Conservation (phyloP, 1,140 invertebrate genomes). For the Diabrotica virgifera region DNA sequence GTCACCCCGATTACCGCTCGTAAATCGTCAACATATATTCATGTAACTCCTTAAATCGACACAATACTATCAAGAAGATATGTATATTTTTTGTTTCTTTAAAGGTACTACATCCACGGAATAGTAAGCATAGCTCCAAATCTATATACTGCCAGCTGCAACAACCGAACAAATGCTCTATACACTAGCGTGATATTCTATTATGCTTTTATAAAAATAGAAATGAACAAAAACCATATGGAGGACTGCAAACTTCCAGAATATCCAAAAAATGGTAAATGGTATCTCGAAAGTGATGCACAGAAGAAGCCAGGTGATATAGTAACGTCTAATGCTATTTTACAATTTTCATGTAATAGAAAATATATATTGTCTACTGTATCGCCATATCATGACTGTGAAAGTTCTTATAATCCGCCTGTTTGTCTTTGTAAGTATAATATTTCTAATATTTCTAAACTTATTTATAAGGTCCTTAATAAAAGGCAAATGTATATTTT, state of each 20-base stretch:
- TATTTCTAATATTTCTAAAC: no score
- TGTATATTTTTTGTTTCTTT: no score
- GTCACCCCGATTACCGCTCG: no score
- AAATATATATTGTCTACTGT: background rate
- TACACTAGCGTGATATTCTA: slow-evolving; percentile 30
- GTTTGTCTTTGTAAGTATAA: no score
- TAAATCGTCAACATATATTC: no score
- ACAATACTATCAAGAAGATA: no score
- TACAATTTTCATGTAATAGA: slow-evolving; percentile 4
- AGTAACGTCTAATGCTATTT: slow-evolving; percentile 5
- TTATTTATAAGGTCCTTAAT: no score
- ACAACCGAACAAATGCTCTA: slow-evolving; percentile 28
- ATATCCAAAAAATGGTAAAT: slow-evolving; percentile 16
- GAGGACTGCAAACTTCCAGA: slow-evolving; percentile 11
- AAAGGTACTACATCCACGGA: no score
- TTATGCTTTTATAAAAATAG: slow-evolving; percentile 18
- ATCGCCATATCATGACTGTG: background rate
- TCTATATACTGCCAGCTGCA: no score
- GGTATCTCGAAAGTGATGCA: slow-evolving; percentile 5
- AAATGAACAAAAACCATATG: background rate
- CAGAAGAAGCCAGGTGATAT: slow-evolving; percentile 7
- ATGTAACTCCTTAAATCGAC: no score
- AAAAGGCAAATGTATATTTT: no score
- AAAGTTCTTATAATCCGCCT: background rate
- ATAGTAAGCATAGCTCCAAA: no score